Evolutionary conservation across 2,797 vertebrate species (phyloP).

Genomic region (Monodelphis domestica): DNA sequence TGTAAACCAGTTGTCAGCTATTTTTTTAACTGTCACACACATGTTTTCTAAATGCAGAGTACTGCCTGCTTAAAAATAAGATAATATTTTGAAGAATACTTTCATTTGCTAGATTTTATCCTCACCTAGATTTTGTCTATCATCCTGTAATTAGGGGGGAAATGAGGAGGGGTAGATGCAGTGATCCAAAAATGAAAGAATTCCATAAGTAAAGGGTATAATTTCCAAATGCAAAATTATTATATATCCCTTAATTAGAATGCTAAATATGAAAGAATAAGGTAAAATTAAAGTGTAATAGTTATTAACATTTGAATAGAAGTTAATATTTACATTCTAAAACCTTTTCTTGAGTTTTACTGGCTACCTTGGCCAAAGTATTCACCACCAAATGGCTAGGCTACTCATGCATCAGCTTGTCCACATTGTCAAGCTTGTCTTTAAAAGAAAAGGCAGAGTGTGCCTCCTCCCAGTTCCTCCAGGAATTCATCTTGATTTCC

Average conservation of each 20-base stretch:
- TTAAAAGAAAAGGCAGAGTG: neutral
- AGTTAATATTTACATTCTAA: neutral
- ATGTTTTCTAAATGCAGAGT: neutral
- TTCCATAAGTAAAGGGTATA: neutral
- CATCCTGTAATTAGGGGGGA: conserved; percentile 22
- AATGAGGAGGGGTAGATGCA: neutral
- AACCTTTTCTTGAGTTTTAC: neutral
- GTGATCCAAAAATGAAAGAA: neutral
- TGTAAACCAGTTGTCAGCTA: conserved; percentile 5
- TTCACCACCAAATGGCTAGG: neutral
- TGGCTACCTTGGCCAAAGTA: neutral
- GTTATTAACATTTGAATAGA: conserved; percentile 19
- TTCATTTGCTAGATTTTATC: neutral
- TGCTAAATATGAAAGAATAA: neutral
- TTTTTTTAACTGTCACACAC: neutral
- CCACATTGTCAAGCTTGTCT: neutral
- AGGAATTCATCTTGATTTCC: neutral
- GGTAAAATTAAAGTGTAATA: conserved; percentile 23
- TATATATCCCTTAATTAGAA: conserved; percentile 17
- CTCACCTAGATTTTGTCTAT: neutral
- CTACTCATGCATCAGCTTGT: neutral
- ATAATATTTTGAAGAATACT: neutral
- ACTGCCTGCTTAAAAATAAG: conserved; percentile 27
- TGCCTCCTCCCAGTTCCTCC: neutral
- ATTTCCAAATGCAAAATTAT: conserved; percentile 30